These are phyloP conservation scores for Dinocampus coccinellae DNA, from an alignment of 2,888 invertebrate genomes.

Conservation along the genomic window DNA sequence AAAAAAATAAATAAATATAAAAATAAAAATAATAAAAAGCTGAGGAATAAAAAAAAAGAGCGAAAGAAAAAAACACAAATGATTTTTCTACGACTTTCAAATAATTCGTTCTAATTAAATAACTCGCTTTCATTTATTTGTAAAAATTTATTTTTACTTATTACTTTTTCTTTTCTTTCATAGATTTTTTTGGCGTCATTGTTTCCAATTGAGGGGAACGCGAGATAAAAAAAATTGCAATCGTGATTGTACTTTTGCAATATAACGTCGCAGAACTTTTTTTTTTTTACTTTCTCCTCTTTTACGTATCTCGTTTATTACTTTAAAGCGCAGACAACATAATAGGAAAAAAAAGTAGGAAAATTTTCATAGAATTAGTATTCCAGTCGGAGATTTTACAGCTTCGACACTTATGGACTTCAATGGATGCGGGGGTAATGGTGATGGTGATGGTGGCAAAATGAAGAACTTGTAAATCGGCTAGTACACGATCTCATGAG, in stretches of 20 bases:
- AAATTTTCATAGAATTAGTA: slow-evolving; percentile 51
- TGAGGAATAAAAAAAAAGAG: neutral
- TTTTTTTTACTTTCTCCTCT: too few relatives aligned
- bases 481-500: slow-evolving; percentile 42
- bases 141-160: too few relatives aligned
- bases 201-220: neutral
- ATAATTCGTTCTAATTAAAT: slow-evolving; percentile 4
- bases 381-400: slow-evolving; percentile 48
- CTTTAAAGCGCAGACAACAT: neutral
- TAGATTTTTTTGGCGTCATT: neutral
- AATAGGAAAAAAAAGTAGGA: slow-evolving; percentile 18
- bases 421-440: neutral
- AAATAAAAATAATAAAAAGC: neutral
- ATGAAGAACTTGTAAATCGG: slow-evolving; percentile 67
- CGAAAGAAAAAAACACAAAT: neutral
- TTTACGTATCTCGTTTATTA: neutral
- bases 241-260: neutral
- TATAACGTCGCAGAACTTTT: neutral
- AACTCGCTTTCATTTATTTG: neutral
- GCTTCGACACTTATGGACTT: neutral
- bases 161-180: neutral
- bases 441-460: slow-evolving; percentile 50
- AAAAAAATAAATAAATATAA: neutral
- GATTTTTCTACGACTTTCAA: neutral
- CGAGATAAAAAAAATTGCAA: neutral